Conservation (phyloP, 2,888 invertebrate genomes). For the Drosophila merina region DNA sequence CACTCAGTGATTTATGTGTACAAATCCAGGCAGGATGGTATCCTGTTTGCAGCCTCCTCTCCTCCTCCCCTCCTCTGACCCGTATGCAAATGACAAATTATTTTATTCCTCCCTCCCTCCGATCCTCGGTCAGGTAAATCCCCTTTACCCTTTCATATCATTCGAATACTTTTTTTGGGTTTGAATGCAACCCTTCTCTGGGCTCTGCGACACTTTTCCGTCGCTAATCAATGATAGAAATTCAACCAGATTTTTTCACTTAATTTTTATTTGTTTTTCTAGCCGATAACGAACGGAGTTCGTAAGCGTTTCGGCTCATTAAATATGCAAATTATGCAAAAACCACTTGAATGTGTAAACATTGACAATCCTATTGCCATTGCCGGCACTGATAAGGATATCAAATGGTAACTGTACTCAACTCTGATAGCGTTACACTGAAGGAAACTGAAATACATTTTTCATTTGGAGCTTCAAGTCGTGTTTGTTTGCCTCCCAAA, state of each 20-base stretch:
- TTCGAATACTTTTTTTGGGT: constrained; percentile 4
- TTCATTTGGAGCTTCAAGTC: no score
- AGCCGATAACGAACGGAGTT: constrained; percentile 61
- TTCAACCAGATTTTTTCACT: constrained; percentile 69
- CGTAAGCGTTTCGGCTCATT: constrained; percentile 60
- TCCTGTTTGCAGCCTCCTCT: constrained; percentile 46
- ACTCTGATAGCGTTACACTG: not conserved
- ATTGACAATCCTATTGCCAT: constrained; percentile 35
- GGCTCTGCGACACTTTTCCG: constrained; percentile 40
- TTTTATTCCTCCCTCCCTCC: constrained; percentile 25
- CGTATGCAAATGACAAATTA: constrained; percentile 73
- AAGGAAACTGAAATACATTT: not conserved
- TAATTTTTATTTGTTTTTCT: constrained; percentile 77
- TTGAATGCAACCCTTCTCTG: constrained; percentile 22
- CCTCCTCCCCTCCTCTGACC: not conserved
- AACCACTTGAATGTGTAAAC: constrained; percentile 79
- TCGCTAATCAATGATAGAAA: constrained; percentile 62
- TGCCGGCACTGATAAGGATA: constrained; percentile 40
- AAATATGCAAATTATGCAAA: constrained; percentile 70
- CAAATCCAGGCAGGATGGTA: constrained; percentile 31
- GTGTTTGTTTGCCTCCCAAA: no score
- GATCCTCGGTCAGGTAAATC: constrained; percentile 20
- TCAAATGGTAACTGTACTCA: constrained; percentile 29
- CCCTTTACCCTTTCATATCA: constrained; percentile 43
- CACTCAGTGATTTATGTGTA: constrained; percentile 53